These are phyloP conservation scores for Onychomys torridus DNA, from an alignment of 2,797 vertebrate species.

Conservation along the genomic window DNA sequence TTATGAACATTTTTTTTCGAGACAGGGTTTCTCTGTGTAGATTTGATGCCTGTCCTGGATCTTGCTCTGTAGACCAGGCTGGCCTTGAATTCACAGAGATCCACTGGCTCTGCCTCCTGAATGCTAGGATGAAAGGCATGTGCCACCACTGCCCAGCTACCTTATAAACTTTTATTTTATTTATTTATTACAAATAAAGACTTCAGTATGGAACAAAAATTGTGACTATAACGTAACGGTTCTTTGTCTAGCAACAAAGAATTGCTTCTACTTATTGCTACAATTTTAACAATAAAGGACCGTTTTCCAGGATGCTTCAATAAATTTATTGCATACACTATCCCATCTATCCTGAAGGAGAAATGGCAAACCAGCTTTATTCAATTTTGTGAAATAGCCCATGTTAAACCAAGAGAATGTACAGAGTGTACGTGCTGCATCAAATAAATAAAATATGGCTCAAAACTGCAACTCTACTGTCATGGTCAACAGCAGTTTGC, in stretches of 20 bases:
- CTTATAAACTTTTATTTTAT: slow-evolving; percentile 19
- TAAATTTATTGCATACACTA: slow-evolving; percentile 70
- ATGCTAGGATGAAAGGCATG: too few species aligned
- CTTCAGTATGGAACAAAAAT: slow-evolving; percentile 80
- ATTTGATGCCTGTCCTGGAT: too few species aligned
- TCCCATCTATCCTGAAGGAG: background rate
- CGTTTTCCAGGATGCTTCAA: slow-evolving; percentile 70
- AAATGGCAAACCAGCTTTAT: slow-evolving; percentile 33
- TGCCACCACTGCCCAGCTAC: background rate
- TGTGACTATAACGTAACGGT: slow-evolving; percentile 71
- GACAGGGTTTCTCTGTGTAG: too few species aligned
- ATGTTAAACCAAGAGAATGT: slow-evolving; percentile 59
- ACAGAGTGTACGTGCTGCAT: slow-evolving; percentile 41
- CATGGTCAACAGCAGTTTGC: slow-evolving; percentile 53
- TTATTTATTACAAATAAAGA: slow-evolving; percentile 84
- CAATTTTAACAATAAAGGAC: slow-evolving; percentile 76
- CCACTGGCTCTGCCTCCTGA: too few species aligned
- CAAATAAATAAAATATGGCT: slow-evolving; percentile 82
- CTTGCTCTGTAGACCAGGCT: too few species aligned
- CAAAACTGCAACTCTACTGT: slow-evolving; percentile 66
- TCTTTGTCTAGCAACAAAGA: slow-evolving; percentile 76
- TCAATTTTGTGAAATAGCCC: slow-evolving; percentile 56
- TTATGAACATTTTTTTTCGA: slow-evolving; percentile 2
- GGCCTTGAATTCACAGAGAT: too few species aligned
- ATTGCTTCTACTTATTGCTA: slow-evolving; percentile 76